Evolutionary conservation across 2,888 invertebrate genomes (phyloP), one percentile per base, ranked within the genome.

Genomic region (Apomyelois bistriatella): DNA sequence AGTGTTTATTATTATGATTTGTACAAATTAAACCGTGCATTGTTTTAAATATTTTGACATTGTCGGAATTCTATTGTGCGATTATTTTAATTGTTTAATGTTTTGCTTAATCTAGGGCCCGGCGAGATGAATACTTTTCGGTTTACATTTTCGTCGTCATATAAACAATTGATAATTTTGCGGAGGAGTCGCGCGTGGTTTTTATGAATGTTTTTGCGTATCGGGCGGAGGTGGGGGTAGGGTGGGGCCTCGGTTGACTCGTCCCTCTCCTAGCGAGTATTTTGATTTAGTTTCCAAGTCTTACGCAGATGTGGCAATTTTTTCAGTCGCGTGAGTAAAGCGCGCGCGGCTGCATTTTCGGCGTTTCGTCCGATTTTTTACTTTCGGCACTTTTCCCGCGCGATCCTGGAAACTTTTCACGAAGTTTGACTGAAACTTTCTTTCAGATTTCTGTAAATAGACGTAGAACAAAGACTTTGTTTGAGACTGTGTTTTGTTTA

Each of bases 221-320:
- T 74, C 68, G 79, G 61, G 58, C 62, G 60, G 62, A 79, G 77
- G 89, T 79, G 87, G 89, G 89, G 85, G 85, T 69, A 82, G 87
- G 89, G 89, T 85, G 89, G 88, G 85, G 89, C 89, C 75, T 85
- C 68, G 54, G 69, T 62, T 72, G 89, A 82, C 76, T 85, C 89
- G 89, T 87, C 89, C 89, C 89, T 88, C 88, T 85, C 76, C 85
- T 84, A 87, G 85, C 84, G 78, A 76, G 85, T 90, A 90, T 90
- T 90, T 89, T 90, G 89, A 90, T 89, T 90, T 90, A 90, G 89
- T 89, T 90, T 89, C 85, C 79, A 75, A 88, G 79, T 83, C 87
- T 88, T 88, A 89, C 88, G 87, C 84, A 82, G 87, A 84, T 88
- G 87, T 84, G 79, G 86, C 80, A 81, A 81, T 85, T 88, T 74